phyloP scores from a whole-genome alignment of 2,888 invertebrate species.

The Dichetophora obliterata region DNA sequence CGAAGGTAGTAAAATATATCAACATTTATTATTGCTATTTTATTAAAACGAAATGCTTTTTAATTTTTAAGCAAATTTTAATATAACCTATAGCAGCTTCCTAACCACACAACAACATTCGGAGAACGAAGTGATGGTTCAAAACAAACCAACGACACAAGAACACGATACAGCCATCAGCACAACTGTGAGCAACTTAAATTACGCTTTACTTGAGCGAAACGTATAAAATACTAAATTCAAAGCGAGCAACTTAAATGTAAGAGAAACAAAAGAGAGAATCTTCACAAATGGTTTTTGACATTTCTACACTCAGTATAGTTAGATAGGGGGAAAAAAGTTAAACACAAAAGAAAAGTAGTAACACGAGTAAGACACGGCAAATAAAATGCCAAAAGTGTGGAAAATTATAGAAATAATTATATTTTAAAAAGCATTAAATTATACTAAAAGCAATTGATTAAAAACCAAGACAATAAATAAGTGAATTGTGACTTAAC shows the following conservation, averaged over 20 bases:
- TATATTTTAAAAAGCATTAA: conserved; percentile 12
- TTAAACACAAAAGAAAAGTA: conserved; percentile 1
- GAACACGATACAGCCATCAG: not conserved
- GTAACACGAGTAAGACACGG: conserved; percentile 15
- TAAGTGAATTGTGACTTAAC: no score
- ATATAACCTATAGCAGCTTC: no score
- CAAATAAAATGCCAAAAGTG: conserved; percentile 27
- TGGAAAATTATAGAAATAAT: conserved; percentile 14
- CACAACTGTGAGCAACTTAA: not conserved
- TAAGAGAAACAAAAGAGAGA: conserved; percentile 2
- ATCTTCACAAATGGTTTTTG: conserved; percentile 21
- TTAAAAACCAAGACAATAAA: no score
- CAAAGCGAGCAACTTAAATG: not conserved
- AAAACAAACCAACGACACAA: not conserved
- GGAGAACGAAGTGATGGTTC: no score
- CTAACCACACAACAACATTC: no score
- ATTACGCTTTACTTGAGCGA: no score
- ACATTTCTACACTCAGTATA: conserved; percentile 19
- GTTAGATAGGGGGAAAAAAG: not conserved
- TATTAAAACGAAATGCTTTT: no score
- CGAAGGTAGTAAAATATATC: no score
- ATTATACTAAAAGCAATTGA: conserved; percentile 40
- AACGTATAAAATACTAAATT: no score
- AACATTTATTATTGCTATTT: no score
- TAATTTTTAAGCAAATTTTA: no score